Percentiles rank a stretch among this genome's conserved stretches.
Conservation (phyloP, 2,113 vertebrate species). For the Casuarius casuarius region DNA sequence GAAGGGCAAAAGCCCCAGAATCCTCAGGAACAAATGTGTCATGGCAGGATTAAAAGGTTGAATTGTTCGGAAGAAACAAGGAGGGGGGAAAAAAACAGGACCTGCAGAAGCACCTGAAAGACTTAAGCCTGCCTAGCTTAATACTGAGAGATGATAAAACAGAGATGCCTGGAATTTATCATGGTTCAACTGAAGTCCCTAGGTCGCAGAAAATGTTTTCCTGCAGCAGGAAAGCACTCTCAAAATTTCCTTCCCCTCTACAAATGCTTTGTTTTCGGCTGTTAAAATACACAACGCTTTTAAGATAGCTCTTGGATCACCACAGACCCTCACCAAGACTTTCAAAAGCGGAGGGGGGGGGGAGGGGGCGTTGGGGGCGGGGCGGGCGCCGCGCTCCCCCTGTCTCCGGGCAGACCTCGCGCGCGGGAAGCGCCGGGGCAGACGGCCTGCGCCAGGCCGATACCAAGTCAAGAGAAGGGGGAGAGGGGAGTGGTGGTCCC, state of each 20-base stretch:
- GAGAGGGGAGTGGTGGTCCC: rapidly evolving
- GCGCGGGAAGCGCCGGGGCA: too few species aligned
- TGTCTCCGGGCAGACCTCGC: too few species aligned
- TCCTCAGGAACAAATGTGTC: not conserved
- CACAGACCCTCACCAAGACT: not conserved
- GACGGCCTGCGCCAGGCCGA: rapidly evolving
- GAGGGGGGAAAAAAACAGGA: too few species aligned
- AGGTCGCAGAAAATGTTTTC: not conserved
- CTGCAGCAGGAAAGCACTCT: not conserved
- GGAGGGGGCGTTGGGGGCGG: too few species aligned
- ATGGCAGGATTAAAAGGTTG: not conserved
- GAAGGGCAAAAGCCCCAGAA: not conserved
- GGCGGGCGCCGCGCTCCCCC: too few species aligned
- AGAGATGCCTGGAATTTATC: not conserved
- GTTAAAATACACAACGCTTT: not conserved
- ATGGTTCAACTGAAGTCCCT: too few species aligned
- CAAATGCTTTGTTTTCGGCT: not conserved
- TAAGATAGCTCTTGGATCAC: too few species aligned
- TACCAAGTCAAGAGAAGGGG: not conserved
- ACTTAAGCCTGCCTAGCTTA: not conserved
- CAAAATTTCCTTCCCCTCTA: not conserved
- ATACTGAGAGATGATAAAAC: not conserved
- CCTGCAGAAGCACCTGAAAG: not conserved
- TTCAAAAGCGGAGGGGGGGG: not conserved
- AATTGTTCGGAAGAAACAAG: not conserved